These are phyloP conservation scores for Glossophaga mutica DNA, from an alignment of 2,797 vertebrate species.

Conservation along the genomic window DNA sequence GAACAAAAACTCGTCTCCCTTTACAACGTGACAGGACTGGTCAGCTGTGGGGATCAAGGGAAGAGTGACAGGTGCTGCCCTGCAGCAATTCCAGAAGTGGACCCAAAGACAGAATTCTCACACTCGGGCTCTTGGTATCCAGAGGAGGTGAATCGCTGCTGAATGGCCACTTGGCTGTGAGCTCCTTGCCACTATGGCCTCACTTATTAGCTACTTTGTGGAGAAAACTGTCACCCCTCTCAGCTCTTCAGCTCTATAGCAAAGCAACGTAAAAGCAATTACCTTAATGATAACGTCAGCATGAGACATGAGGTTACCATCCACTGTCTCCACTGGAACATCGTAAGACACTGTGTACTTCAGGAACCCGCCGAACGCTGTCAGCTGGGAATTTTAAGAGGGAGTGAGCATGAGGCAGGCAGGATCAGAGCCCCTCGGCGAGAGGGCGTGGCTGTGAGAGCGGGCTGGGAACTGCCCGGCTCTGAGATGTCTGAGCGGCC, in stretches of 20 bases:
- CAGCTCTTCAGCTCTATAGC: not conserved
- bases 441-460: accelerated
- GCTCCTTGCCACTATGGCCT: not conserved
- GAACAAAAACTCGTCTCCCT: not conserved
- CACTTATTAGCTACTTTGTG: not conserved
- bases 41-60: too few relatives aligned
- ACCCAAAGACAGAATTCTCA: not conserved
- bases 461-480: not conserved
- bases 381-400: slow-evolving; percentile 82
- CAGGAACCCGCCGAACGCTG: slow-evolving; percentile 90
- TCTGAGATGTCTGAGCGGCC: too few relatives aligned
- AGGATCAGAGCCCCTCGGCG: accelerated
- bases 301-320: slow-evolving; percentile 82
- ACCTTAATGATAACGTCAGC: slow-evolving; percentile 92
- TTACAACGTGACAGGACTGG: not conserved
- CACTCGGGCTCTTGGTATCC: accelerated
- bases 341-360: slow-evolving; percentile 89
- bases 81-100: not conserved
- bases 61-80: accelerated
- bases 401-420: not conserved
- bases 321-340: slow-evolving; percentile 85
- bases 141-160: not conserved
- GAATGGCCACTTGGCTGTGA: too few relatives aligned
- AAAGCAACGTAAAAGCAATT: slow-evolving; percentile 15
- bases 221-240: not conserved